Evolutionary conservation across 2,888 invertebrate species (phyloP).

Genomic region (Frankliniella intonsa): DNA sequence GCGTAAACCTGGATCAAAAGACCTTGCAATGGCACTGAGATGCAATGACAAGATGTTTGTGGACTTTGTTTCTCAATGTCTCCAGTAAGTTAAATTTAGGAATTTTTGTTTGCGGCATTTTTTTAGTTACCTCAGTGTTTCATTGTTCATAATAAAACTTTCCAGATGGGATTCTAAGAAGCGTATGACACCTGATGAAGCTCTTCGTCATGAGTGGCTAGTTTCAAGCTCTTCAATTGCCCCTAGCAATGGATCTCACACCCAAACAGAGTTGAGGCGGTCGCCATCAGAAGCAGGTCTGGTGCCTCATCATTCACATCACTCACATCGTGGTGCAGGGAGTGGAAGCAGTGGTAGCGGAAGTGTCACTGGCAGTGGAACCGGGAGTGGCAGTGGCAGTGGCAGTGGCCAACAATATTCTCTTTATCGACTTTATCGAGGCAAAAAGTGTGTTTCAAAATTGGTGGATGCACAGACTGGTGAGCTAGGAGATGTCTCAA

Average conservation of each 20-base stretch:
- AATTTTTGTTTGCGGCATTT: constrained; percentile 20
- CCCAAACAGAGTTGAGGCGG: constrained; percentile 37
- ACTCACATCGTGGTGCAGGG: constrained; percentile 37
- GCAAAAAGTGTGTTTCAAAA: constrained; percentile 42
- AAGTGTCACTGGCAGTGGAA: constrained; percentile 40
- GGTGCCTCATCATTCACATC: constrained; percentile 36
- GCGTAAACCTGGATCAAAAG: constrained; percentile 79
- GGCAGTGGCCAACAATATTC: constrained; percentile 49
- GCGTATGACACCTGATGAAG: constrained; percentile 87
- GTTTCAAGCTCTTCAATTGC: constrained; percentile 53
- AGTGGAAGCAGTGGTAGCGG: constrained; percentile 38
- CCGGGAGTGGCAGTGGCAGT: constrained; percentile 43
- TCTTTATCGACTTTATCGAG: constrained; percentile 47
- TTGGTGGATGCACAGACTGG: constrained; percentile 39
- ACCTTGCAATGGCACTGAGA: constrained; percentile 72
- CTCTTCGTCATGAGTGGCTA: constrained; percentile 82
- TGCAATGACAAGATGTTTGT: constrained; percentile 85
- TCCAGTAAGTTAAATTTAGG: constrained; percentile 65
- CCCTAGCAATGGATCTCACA: constrained; percentile 33
- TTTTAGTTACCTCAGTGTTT: constrained; percentile 18
- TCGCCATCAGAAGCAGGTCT: constrained; percentile 41
- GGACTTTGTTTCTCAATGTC: constrained; percentile 83
- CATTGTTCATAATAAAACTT: constrained; percentile 36
- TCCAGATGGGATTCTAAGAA: constrained; percentile 87
- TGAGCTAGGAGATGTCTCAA: constrained; percentile 36